Percentiles rank a stretch among this genome's conserved stretches.
These are phyloP conservation scores for Lithobates sylvaticus DNA, from an alignment of 2,797 vertebrate genomes.

Conservation along the genomic window DNA sequence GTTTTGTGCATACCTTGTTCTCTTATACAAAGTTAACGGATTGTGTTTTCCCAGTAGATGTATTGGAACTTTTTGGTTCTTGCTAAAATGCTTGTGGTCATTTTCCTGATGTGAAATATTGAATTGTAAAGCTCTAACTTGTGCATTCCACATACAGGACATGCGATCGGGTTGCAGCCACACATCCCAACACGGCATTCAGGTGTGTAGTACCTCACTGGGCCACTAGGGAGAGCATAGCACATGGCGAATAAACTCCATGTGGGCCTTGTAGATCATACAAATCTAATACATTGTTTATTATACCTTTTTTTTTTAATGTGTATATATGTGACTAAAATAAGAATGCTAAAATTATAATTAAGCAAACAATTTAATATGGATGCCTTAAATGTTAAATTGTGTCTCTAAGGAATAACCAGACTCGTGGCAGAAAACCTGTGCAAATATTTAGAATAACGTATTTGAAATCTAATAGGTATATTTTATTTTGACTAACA, in stretches of 20 bases:
- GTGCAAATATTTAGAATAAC: neutral
- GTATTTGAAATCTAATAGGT: neutral
- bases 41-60: too few relatives aligned
- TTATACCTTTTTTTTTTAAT: neutral
- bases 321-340: neutral
- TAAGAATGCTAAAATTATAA: neutral
- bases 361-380: too few relatives aligned
- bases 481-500: too few relatives aligned
- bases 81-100: too few relatives aligned
- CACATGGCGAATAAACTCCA: neutral
- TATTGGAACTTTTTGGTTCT: too few relatives aligned
- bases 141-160: slow-evolving; percentile 51
- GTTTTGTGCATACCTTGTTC: too few relatives aligned
- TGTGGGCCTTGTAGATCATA: neutral
- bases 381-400: too few relatives aligned
- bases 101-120: neutral
- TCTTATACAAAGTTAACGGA: too few relatives aligned
- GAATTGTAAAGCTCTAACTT: slow-evolving; percentile 40
- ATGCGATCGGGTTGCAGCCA: slow-evolving; percentile 37
- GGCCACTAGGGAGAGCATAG: slow-evolving; percentile 42
- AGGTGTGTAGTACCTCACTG: slow-evolving; percentile 44
- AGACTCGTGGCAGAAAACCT: too few relatives aligned
- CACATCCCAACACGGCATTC: slow-evolving; percentile 38
- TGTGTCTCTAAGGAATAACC: too few relatives aligned
- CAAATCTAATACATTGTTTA: neutral